These are phyloP conservation scores for Tyrophagus putrescentiae DNA, from an alignment of 1,140 invertebrate species.

Conservation along the genomic window DNA sequence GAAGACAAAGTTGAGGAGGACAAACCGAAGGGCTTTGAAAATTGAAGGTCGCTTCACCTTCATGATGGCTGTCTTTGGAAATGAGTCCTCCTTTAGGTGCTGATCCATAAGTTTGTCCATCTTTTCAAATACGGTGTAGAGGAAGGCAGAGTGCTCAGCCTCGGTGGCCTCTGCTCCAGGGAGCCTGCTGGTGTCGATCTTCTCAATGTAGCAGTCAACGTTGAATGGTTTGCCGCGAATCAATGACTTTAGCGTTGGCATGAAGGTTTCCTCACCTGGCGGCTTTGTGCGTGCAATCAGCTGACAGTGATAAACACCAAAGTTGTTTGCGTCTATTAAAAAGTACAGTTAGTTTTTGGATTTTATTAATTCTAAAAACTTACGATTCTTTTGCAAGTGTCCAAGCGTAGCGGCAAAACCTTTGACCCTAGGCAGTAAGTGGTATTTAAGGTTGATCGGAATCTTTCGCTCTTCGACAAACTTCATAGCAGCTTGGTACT, in stretches of 20 bases:
- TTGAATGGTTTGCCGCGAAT: slow-evolving; percentile 55
- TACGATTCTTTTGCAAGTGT: slow-evolving; percentile 27
- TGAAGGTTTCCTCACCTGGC: slow-evolving; percentile 30
- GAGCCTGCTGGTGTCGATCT: slow-evolving; percentile 61
- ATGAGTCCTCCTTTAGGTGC: neutral
- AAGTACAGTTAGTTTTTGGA: too few species aligned
- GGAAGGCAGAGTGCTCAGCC: slow-evolving; percentile 56
- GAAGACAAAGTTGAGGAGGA: neutral
- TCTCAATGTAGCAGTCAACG: slow-evolving; percentile 59
- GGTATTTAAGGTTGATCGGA: slow-evolving; percentile 65
- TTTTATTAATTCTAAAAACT: slow-evolving; percentile 7
- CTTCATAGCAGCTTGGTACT: slow-evolving; percentile 68
- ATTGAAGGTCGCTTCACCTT: neutral
- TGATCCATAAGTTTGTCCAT: slow-evolving; percentile 42
- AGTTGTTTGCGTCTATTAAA: slow-evolving; percentile 17
- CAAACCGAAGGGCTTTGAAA: neutral
- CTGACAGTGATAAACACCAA: slow-evolving; percentile 27
- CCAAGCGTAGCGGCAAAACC: slow-evolving; percentile 47
- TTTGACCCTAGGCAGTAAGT: slow-evolving; percentile 76
- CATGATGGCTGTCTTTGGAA: neutral
- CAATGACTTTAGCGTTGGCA: slow-evolving; percentile 58
- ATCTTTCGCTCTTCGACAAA: slow-evolving; percentile 73
- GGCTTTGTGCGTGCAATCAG: slow-evolving; percentile 22
- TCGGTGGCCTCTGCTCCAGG: slow-evolving; percentile 49
- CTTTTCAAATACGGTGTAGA: slow-evolving; percentile 57